phyloP scores from a whole-genome alignment of 2,888 invertebrate species.

The Andrena chrysosceles region DNA sequence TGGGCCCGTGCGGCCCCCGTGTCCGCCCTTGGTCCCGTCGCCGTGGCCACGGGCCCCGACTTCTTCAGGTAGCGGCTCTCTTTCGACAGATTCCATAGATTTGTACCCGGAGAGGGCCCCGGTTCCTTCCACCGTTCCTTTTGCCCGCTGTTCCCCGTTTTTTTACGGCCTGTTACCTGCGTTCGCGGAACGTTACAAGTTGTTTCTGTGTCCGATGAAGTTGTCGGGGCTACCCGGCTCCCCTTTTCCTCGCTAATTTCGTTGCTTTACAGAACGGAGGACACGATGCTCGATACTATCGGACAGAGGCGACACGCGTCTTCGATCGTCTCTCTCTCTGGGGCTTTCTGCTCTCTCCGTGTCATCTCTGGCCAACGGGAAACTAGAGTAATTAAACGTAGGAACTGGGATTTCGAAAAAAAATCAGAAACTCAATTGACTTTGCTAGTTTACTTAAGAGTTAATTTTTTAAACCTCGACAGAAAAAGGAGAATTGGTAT shows the following conservation, averaged over 20 bases:
- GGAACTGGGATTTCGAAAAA: no score
- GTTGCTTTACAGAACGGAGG: constrained; percentile 11
- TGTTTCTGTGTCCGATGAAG: constrained; percentile 58
- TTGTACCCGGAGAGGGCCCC: constrained; percentile 54
- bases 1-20: no score
- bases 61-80: constrained; percentile 68
- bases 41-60: background rate
- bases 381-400: no score
- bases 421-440: no score
- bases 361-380: no score
- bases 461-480: no score
- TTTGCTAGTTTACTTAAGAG: no score
- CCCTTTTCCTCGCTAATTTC: constrained; percentile 49
- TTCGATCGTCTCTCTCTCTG: constrained; percentile 6
- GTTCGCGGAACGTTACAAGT: constrained; percentile 62
- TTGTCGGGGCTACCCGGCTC: constrained; percentile 33
- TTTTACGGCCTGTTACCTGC: constrained; percentile 51
- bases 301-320: constrained; percentile 23
- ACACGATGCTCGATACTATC: constrained; percentile 45
- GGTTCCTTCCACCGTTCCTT: constrained; percentile 19
- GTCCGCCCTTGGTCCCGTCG: background rate
- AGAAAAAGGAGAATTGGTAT: no score
- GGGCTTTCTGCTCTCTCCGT: no score
- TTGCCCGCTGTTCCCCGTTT: constrained; percentile 19
- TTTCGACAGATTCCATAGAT: constrained; percentile 73